phyloP scores from a whole-genome alignment of 2,113 vertebrate species.

The Herpailurus yagouaroundi region DNA sequence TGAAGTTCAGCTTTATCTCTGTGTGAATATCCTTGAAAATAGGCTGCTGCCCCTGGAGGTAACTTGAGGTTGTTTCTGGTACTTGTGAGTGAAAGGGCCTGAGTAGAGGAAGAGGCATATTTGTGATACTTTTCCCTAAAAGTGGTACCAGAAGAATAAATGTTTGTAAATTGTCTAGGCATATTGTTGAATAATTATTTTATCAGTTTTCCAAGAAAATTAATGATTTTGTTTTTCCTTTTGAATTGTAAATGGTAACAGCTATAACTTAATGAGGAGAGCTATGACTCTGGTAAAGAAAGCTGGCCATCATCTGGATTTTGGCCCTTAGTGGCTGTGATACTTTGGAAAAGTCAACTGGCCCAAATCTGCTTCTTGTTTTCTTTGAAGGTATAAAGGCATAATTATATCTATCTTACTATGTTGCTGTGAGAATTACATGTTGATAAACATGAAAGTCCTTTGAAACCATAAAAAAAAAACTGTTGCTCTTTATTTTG shows the following conservation, averaged over 20 bases:
- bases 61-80: background rate
- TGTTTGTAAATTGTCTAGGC: background rate
- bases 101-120: background rate
- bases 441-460: background rate
- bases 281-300: background rate
- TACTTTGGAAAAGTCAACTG: background rate
- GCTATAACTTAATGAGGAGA: background rate
- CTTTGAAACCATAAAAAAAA: background rate
- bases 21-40: background rate
- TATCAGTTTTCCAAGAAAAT: background rate
- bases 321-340: background rate
- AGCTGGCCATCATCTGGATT: background rate
- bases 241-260: conserved; percentile 8
- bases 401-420: too few relatives aligned
- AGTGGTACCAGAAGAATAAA: background rate
- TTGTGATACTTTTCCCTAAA: background rate
- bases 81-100: background rate
- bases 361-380: background rate
- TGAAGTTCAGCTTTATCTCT: background rate
- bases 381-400: background rate
- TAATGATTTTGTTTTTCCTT: background rate
- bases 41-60: background rate
- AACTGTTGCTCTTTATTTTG: background rate
- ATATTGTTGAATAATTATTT: background rate
- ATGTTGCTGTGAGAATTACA: background rate